A percentile compares a stretch with the other conserved stretches of the same genome.
Conservation (phyloP, 2,797 vertebrate genomes). For the Neosilurus mollespiculum region DNA sequence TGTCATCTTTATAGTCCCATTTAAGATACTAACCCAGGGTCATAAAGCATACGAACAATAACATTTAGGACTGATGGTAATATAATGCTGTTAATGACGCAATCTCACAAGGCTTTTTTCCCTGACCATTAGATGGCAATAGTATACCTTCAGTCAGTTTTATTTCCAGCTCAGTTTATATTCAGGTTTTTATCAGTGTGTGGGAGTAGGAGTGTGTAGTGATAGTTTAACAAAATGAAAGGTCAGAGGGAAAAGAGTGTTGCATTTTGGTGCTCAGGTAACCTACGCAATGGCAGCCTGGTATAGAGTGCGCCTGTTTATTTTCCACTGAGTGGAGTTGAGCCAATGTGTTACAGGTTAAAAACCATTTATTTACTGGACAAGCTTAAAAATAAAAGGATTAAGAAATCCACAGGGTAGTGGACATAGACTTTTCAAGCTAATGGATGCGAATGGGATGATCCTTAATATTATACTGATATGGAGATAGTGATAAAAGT, state of each 20-base stretch:
- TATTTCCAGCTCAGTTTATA: background rate
- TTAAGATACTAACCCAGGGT: background rate
- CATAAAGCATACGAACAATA: background rate
- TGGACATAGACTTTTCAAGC: background rate
- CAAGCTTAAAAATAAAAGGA: background rate
- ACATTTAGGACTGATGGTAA: background rate
- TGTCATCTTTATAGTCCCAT: background rate
- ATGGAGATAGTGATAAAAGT: background rate
- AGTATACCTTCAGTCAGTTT: background rate
- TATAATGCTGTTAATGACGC: background rate
- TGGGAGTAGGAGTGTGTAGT: conserved; percentile 22
- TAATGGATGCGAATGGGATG: background rate
- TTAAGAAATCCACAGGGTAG: background rate
- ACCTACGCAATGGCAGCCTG: background rate
- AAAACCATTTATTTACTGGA: conserved; percentile 2
- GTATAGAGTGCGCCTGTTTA: conserved; percentile 4
- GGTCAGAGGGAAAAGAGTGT: conserved; percentile 17
- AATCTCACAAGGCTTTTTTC: background rate
- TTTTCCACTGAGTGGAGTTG: background rate
- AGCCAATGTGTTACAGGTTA: conserved; percentile 1
- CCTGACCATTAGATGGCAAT: conserved; percentile 38
- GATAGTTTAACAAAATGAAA: conserved; percentile 18
- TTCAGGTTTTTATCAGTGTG: conserved; percentile 5
- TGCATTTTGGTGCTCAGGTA: conserved; percentile 17
- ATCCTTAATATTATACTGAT: background rate